Conservation (phyloP, 2,797 vertebrate species). For the Diplodus sargus region DNA sequence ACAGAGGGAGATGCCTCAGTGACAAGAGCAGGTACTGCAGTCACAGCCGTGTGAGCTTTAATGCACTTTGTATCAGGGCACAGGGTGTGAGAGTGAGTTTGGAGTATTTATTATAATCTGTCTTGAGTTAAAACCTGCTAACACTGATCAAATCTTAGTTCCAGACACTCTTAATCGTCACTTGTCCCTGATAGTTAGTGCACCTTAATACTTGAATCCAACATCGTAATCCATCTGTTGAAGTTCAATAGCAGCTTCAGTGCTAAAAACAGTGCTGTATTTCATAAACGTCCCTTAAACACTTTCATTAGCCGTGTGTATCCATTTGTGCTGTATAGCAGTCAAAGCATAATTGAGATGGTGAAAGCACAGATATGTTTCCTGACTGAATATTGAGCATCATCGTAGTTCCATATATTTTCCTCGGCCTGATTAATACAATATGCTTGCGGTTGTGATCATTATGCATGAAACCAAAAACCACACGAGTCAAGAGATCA, state of each 20-base stretch:
- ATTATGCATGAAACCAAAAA: neutral
- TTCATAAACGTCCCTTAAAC: neutral
- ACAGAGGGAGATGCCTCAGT: constrained; percentile 50
- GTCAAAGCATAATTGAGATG: neutral
- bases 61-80: constrained; percentile 24
- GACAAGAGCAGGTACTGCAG: constrained; percentile 68
- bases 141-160: constrained; percentile 1
- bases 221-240: constrained; percentile 37
- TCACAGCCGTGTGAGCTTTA: constrained; percentile 17
- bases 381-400: neutral
- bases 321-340: neutral
- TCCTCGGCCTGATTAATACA: constrained; percentile 5
- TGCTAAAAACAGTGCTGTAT: neutral
- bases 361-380: neutral
- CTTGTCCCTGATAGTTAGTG: constrained; percentile 41
- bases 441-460: neutral
- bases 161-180: constrained; percentile 10
- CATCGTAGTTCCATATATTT: neutral
- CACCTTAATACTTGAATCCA: constrained; percentile 61
- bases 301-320: neutral
- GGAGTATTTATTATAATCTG: neutral
- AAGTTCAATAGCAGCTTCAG: neutral
- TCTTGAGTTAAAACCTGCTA: constrained; percentile 6
- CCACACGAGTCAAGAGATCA: neutral
- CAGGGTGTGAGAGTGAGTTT: constrained; percentile 22